Percentiles rank a stretch among this genome's conserved stretches.
These are phyloP conservation scores for Gorsachius magnificus DNA, from an alignment of 2,797 vertebrate genomes.

Conservation along the genomic window DNA sequence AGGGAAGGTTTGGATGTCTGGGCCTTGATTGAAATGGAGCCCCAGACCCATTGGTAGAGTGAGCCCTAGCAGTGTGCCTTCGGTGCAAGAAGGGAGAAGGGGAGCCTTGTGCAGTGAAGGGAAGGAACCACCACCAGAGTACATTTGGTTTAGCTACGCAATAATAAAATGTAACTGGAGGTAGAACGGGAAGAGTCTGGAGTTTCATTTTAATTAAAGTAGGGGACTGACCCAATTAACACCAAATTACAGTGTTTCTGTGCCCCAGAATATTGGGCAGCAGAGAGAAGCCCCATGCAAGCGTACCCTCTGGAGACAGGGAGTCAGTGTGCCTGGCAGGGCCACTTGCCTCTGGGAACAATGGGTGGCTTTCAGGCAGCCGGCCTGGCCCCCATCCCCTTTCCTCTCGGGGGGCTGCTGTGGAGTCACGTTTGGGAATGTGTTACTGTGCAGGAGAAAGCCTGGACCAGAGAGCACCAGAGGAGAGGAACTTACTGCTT, in stretches of 20 bases:
- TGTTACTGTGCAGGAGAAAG: neutral
- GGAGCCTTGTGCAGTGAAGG: neutral
- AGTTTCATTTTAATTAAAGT: neutral
- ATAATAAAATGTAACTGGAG: neutral
- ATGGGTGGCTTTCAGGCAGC: neutral
- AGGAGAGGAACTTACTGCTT: neutral
- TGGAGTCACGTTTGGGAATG: neutral
- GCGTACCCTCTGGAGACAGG: neutral
- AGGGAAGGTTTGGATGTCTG: neutral
- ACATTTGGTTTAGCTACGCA: neutral
- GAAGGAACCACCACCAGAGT: neutral
- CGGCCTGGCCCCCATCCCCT: fast-evolving
- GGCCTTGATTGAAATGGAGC: neutral
- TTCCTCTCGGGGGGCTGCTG: neutral
- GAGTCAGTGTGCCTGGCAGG: neutral
- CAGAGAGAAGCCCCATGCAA: neutral
- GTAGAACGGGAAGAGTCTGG: neutral
- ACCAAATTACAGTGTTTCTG: neutral
- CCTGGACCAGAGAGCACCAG: neutral
- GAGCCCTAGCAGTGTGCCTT: neutral
- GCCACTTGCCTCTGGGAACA: neutral
- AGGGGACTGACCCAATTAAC: neutral
- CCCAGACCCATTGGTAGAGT: neutral
- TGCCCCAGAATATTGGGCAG: neutral
- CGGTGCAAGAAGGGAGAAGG: neutral